Evolutionary conservation across 2,797 vertebrate species (phyloP), one percentile per base, ranked within the genome.

Genomic region (Gambusia yucatana): DNA sequence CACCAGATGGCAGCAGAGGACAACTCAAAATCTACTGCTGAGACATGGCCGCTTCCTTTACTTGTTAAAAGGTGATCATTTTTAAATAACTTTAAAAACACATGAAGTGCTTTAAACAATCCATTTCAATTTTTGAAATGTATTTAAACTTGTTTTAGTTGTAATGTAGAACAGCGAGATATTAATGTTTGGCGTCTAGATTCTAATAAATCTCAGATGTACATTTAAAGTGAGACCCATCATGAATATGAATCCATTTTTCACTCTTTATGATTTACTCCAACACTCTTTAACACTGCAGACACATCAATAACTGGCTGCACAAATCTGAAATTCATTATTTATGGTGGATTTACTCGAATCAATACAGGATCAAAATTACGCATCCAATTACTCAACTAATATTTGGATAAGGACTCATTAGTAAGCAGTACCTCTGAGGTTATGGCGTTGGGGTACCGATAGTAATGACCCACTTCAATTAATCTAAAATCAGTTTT

Each of bases 1-100:
- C 97, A 95, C 92, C 83, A 92, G 92, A 94, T 75, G 94, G 95
- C 94, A 91, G 94, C 91, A 93, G 89, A 84, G 0, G 25, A 87
- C 69, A 46, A 39, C 3, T 6, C 10, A 25, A 36, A 6, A 3
- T n/a, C 14, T 65, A 9, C 33, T 36, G 41, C 5, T 39, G 7
- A 33, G 13, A 1, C 67, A 46, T 44, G 28, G 8, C 28, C 3
- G 2, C 28, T 65, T 25, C 7, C n/a, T 48, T n/a, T 41, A 25
- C 5, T 30, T 13, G 16, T 33, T 30, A 22, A 72, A 33, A 33
- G 22, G 4, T 72, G 6, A 72, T 17, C 0, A 22, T 48, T n/a
- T 44, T 33, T 52, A 3, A 13, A 41, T 13, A n/a, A 3, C 41
- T 33, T 41, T 0, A 20, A 57, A 25, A 77, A 3, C 16, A 11